Conservation (phyloP, 2,797 vertebrate species). For the Leptoclinus maculatus region DNA sequence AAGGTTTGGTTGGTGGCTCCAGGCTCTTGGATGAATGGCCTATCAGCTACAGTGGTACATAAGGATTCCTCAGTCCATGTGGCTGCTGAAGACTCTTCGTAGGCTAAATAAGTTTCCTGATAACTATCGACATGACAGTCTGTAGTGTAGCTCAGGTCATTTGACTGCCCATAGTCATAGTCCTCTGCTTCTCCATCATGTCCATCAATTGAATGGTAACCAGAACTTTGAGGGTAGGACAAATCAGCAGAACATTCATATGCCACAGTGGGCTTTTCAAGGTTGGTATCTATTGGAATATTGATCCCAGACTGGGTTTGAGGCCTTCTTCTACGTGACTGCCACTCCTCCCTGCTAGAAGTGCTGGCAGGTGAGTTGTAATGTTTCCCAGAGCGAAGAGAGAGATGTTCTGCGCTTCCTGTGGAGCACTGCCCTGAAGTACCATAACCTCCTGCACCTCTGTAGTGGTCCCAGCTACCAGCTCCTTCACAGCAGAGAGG, state of each 20-base stretch:
- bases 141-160: slow-evolving; percentile 45
- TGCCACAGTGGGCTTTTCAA: slow-evolving; percentile 40
- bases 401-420: slow-evolving; percentile 66
- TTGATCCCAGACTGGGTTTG: slow-evolving; percentile 55
- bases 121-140: slow-evolving; percentile 51
- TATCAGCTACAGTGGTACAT: slow-evolving; percentile 20
- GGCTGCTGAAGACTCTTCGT: slow-evolving; percentile 49
- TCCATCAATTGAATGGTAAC: slow-evolving; percentile 72
- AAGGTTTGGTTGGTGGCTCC: slow-evolving; percentile 32
- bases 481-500: slow-evolving; percentile 54
- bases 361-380: slow-evolving; percentile 78
- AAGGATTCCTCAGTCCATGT: slow-evolving; percentile 56
- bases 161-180: slow-evolving; percentile 55
- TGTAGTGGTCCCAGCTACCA: slow-evolving; percentile 66
- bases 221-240: slow-evolving; percentile 72
- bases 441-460: slow-evolving; percentile 40
- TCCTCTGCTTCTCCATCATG: slow-evolving; percentile 47
- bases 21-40: slow-evolving; percentile 28
- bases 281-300: slow-evolving; percentile 29
- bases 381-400: slow-evolving; percentile 67
- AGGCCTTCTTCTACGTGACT: slow-evolving; percentile 54
- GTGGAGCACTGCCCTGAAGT: slow-evolving; percentile 46
- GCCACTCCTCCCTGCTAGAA: slow-evolving; percentile 74
- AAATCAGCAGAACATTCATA: slow-evolving; percentile 58
- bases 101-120: slow-evolving; percentile 50